Evolutionary conservation across 1,140 invertebrate species (phyloP).

Genomic region (Drosophila bocki): DNA sequence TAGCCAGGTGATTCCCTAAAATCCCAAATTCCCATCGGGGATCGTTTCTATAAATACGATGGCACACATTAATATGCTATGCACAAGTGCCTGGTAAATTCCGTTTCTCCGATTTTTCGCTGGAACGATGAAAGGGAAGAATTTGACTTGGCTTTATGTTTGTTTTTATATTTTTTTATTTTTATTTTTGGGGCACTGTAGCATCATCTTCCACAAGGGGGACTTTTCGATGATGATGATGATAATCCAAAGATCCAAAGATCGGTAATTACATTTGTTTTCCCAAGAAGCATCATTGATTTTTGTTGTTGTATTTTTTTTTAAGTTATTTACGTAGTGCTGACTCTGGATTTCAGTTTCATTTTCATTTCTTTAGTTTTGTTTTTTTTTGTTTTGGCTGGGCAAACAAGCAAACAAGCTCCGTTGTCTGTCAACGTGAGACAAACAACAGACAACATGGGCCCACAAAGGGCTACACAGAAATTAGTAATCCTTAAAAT

Average conservation of each 20-base stretch:
- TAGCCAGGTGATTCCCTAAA: slow-evolving; percentile 43
- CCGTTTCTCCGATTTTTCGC: slow-evolving; percentile 36
- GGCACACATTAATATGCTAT: slow-evolving; percentile 33
- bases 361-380: slow-evolving; percentile 21
- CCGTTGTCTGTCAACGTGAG: slow-evolving; percentile 20
- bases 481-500: not conserved
- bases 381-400: slow-evolving; percentile 47
- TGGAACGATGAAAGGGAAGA: slow-evolving; percentile 50
- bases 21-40: slow-evolving; percentile 2
- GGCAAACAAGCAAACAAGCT: slow-evolving; percentile 61
- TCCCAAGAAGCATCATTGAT: slow-evolving; percentile 32
- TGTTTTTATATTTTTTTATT: not conserved
- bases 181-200: slow-evolving; percentile 16
- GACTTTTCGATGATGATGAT: slow-evolving; percentile 8
- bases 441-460: slow-evolving; percentile 43
- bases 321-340: slow-evolving; percentile 28
- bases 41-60: slow-evolving; percentile 42
- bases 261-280: slow-evolving; percentile 33
- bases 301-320: slow-evolving; percentile 19
- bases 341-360: slow-evolving; percentile 22
- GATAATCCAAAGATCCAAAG: slow-evolving; percentile 5
- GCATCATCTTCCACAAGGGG: slow-evolving; percentile 3
- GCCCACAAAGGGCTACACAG: not conserved
- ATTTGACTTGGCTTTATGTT: not conserved
- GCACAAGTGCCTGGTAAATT: slow-evolving; percentile 35